A percentile compares a stretch with the other conserved stretches of the same genome.
Evolutionary conservation across 1,140 invertebrate species (phyloP).

Genomic region (Homalodisca vitripennis): DNA sequence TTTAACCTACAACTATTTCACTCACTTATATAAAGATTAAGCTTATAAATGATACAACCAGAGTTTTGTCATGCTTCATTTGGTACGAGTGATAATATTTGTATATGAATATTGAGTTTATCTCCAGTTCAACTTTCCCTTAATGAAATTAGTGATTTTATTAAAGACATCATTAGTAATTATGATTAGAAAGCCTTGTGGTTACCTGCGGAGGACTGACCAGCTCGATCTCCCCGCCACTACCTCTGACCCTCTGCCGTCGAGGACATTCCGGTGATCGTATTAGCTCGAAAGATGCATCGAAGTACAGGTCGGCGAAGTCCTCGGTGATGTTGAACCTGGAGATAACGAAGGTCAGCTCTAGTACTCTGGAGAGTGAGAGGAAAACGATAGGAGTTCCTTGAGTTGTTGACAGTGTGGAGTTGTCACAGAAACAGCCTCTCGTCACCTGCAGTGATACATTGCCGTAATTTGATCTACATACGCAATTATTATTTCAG

Average conservation of each 20-base stretch:
- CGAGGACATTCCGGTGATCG: conserved; percentile 62
- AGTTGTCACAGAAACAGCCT: conserved; percentile 74
- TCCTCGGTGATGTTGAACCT: conserved; percentile 80
- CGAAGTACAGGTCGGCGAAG: conserved; percentile 75
- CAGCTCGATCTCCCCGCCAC: conserved; percentile 68
- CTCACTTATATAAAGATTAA: too few species aligned
- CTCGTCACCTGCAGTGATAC: conserved; percentile 47
- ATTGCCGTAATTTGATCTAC: neutral
- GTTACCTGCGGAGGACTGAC: conserved; percentile 50
- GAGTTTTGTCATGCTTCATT: too few species aligned
- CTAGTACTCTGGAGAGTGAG: conserved; percentile 60
- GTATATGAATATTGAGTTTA: too few species aligned
- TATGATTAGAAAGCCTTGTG: too few species aligned
- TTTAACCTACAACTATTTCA: too few species aligned
- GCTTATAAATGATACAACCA: too few species aligned
- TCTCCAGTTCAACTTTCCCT: too few species aligned
- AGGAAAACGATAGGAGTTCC: conserved; percentile 62
- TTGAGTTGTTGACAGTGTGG: conserved; percentile 62
- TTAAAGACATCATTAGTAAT: too few species aligned
- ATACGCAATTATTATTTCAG: too few species aligned
- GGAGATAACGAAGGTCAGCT: conserved; percentile 66
- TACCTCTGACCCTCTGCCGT: conserved; percentile 62
- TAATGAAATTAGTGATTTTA: too few species aligned
- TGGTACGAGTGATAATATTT: too few species aligned
- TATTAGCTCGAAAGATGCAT: conserved; percentile 68